Conservation (phyloP, 2,113 vertebrate species). For the Mobula birostris region DNA sequence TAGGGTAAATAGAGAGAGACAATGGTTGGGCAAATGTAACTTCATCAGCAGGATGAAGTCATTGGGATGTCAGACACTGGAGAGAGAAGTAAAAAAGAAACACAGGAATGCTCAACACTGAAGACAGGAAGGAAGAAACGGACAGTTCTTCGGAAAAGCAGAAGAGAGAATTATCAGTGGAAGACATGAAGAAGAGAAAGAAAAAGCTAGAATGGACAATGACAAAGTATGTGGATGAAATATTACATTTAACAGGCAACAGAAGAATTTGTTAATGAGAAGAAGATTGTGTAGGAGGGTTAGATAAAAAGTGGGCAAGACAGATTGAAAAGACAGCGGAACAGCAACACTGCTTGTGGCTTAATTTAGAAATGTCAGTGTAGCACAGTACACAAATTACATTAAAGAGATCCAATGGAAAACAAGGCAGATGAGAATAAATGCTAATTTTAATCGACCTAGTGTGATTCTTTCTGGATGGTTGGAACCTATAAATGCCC, state of each 20-base stretch:
- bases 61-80: neutral
- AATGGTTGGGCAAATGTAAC: neutral
- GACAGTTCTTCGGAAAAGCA: neutral
- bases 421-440: conserved; percentile 10
- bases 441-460: neutral
- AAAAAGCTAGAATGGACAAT: neutral
- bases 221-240: neutral
- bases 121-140: neutral
- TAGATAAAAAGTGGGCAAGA: neutral
- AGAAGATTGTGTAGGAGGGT: neutral
- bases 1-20: neutral
- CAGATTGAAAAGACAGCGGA: neutral
- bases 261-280: neutral
- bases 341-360: neutral
- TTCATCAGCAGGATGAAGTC: neutral
- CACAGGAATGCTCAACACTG: neutral
- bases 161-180: neutral
- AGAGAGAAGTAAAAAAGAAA: neutral
- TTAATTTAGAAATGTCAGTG: neutral
- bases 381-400: neutral
- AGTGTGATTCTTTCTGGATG: too few species aligned
- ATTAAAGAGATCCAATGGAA: neutral
- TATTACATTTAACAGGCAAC: neutral
- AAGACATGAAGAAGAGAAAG: neutral
- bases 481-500: too few species aligned